Evolutionary conservation across 2,113 vertebrate species (phyloP).

Genomic region (Coracopsis vasa): DNA sequence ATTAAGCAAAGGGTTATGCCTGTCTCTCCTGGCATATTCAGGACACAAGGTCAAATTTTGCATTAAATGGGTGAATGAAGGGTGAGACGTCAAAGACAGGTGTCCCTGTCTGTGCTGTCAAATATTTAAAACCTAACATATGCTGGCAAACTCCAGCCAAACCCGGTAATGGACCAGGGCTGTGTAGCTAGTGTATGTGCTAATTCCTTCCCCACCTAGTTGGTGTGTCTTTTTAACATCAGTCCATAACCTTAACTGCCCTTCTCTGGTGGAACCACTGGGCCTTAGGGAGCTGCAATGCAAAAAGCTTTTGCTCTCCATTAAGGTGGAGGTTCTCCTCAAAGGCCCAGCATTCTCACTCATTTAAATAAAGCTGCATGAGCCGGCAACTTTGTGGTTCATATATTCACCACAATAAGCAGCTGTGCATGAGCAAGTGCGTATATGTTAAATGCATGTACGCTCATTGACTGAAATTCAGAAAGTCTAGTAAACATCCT

Average conservation of each 20-base stretch:
- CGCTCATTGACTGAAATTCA: conserved; percentile 11
- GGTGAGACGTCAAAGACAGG: conserved; percentile 38
- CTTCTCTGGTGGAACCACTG: background rate
- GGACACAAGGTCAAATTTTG: conserved; percentile 42
- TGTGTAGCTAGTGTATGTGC: background rate
- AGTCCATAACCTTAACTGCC: background rate
- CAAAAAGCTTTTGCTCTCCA: background rate
- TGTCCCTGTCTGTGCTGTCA: conserved; percentile 53
- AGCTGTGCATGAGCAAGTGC: background rate
- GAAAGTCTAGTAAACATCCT: background rate
- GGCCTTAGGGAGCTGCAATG: background rate
- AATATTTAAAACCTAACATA: conserved; percentile 52
- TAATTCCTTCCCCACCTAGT: background rate
- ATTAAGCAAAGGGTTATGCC: conserved; percentile 9
- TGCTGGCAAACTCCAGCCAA: conserved; percentile 28
- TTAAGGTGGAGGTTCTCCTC: background rate
- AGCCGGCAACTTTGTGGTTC: background rate
- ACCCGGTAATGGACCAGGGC: background rate
- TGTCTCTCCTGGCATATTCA: background rate
- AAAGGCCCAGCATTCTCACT: background rate
- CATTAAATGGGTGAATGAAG: conserved; percentile 52
- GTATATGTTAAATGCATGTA: background rate
- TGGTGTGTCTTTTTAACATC: background rate
- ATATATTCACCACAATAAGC: background rate
- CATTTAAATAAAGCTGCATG: background rate